These are phyloP conservation scores for Hippoglossus stenolepis DNA, from an alignment of 2,113 vertebrate species.

Conservation along the genomic window DNA sequence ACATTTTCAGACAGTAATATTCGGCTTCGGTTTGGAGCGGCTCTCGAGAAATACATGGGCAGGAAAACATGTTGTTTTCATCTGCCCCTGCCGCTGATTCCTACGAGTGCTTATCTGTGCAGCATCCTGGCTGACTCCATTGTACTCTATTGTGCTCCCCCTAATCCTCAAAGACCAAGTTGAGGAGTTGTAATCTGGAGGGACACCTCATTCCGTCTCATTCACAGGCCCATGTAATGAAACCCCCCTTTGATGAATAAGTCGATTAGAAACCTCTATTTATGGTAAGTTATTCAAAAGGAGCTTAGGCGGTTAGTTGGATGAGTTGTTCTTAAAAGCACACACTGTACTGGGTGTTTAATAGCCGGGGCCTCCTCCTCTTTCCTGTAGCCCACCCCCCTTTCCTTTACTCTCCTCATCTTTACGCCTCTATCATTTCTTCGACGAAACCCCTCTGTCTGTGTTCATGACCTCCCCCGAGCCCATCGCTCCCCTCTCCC, in stretches of 20 bases:
- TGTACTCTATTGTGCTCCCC: slow-evolving; percentile 59
- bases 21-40: slow-evolving; percentile 51
- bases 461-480: slow-evolving; percentile 43
- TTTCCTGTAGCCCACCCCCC: slow-evolving; percentile 27
- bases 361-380: slow-evolving; percentile 51
- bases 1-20: slow-evolving; percentile 72
- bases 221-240: slow-evolving; percentile 63
- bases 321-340: slow-evolving; percentile 73
- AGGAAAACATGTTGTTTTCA: slow-evolving; percentile 72
- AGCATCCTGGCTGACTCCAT: slow-evolving; percentile 58
- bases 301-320: slow-evolving; percentile 52
- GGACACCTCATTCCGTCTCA: slow-evolving; percentile 72
- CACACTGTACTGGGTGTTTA: slow-evolving; percentile 69
- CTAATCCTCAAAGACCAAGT: slow-evolving; percentile 67
- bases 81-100: slow-evolving; percentile 53
- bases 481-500: slow-evolving; percentile 29
- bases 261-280: slow-evolving; percentile 76
- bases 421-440: slow-evolving; percentile 33
- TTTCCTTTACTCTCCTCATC: background rate
- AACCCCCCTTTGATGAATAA: slow-evolving; percentile 67
- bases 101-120: slow-evolving; percentile 52
- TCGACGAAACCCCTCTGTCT: slow-evolving; percentile 25
- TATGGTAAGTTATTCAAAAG: slow-evolving; percentile 79
- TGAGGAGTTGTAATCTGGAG: slow-evolving; percentile 73
- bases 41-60: slow-evolving; percentile 54